Percentiles rank a stretch among this genome's conserved stretches.
phyloP scores from a whole-genome alignment of 2,113 vertebrate genomes.

The Buteo buteo region DNA sequence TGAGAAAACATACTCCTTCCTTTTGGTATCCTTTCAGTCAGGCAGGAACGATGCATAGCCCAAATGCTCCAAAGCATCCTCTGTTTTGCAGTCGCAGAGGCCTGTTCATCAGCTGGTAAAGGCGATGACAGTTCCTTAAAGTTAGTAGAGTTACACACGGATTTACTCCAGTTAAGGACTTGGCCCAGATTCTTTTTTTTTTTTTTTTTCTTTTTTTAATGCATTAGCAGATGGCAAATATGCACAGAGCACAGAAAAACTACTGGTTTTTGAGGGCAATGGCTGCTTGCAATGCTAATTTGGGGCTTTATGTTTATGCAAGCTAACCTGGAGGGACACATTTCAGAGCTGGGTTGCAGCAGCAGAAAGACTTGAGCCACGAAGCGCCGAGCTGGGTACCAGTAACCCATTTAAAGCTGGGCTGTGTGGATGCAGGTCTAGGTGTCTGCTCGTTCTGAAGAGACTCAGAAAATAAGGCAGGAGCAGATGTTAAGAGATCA shows the following conservation, averaged over 20 bases:
- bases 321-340: constrained; percentile 36
- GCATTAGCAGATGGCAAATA: constrained; percentile 30
- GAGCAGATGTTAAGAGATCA: background rate
- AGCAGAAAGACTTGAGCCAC: background rate
- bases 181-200: background rate
- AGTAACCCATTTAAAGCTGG: background rate
- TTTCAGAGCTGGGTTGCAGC: constrained; percentile 4
- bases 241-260: background rate
- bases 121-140: background rate
- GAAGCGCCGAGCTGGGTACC: background rate
- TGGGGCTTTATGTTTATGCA: constrained; percentile 31
- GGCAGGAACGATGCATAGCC: background rate
- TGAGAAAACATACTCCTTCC: background rate
- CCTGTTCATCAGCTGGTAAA: background rate
- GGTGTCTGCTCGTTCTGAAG: background rate
- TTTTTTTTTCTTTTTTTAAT: background rate
- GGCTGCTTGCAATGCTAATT: constrained; percentile 36
- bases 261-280: constrained; percentile 29
- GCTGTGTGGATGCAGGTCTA: background rate
- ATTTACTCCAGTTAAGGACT: constrained; percentile 11
- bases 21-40: background rate
- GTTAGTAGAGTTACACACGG: background rate
- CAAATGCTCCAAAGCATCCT: background rate
- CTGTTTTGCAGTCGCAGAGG: background rate
- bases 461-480: background rate